Percentiles rank a stretch among this genome's conserved stretches.
Evolutionary conservation across 2,888 invertebrate genomes (phyloP).

Genomic region (Pocota personata): DNA sequence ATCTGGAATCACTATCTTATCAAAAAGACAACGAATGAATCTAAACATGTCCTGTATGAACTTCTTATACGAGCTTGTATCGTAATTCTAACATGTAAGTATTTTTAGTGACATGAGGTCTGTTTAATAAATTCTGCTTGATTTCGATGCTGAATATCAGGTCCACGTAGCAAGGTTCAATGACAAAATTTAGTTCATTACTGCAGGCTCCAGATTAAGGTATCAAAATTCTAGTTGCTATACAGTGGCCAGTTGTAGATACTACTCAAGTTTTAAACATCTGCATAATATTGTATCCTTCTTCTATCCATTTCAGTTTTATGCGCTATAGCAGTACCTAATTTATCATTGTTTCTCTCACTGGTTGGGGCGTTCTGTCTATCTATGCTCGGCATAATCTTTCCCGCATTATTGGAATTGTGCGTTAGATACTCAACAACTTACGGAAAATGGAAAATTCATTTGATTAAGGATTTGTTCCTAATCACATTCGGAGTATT

Average conservation of each 20-base stretch:
- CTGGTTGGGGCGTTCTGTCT: constrained; percentile 96
- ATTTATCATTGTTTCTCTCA: constrained; percentile 95
- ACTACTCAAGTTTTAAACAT: too few relatives aligned
- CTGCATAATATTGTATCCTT: too few relatives aligned
- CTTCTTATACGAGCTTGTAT: constrained; percentile 89
- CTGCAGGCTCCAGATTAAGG: too few relatives aligned
- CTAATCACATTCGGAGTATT: constrained; percentile 89
- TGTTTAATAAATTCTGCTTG: too few relatives aligned
- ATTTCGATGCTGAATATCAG: too few relatives aligned
- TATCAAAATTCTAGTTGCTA: too few relatives aligned
- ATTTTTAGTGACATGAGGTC: background rate
- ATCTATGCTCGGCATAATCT: constrained; percentile 94
- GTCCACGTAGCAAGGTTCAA: too few relatives aligned
- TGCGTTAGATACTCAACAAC: constrained; percentile 88
- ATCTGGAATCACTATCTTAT: constrained; percentile 88
- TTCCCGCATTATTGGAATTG: constrained; percentile 94
- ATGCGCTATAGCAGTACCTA: constrained; percentile 92
- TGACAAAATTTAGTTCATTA: too few relatives aligned
- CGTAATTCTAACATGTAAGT: constrained; percentile 87
- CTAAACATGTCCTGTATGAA: constrained; percentile 87
- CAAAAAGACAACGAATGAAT: constrained; percentile 87
- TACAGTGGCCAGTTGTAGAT: too few relatives aligned
- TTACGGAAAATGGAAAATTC: constrained; percentile 88
- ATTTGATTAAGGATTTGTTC: constrained; percentile 88
- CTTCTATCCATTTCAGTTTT: constrained; percentile 89